phyloP scores from a whole-genome alignment of 2,888 invertebrate species.

The Drosophila meridionalis region DNA sequence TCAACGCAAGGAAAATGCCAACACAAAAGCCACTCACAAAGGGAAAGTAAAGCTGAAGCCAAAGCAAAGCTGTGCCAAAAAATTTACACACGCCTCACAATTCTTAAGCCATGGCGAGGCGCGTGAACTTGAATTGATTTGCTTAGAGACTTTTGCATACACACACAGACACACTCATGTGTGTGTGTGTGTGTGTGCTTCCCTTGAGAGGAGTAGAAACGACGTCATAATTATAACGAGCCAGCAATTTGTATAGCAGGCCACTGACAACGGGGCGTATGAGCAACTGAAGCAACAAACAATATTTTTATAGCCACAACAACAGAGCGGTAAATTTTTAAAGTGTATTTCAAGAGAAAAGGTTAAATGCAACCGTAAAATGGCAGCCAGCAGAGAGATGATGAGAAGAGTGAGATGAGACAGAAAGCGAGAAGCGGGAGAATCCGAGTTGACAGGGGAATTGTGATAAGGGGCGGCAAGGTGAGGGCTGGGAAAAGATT shows the following conservation, averaged over 20 bases:
- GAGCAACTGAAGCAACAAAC: slow-evolving; percentile 53
- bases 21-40: slow-evolving; percentile 35
- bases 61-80: slow-evolving; percentile 21
- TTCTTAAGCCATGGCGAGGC: slow-evolving; percentile 53
- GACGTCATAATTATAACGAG: slow-evolving; percentile 80
- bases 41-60: slow-evolving; percentile 40
- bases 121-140: slow-evolving; percentile 81
- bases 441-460: slow-evolving; percentile 27
- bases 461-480: slow-evolving; percentile 34
- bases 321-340: slow-evolving; percentile 69
- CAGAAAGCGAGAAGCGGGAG: background rate
- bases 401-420: too few relatives aligned
- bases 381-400: slow-evolving; percentile 27
- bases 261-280: slow-evolving; percentile 65
- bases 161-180: background rate
- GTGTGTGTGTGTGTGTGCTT: slow-evolving; percentile 1
- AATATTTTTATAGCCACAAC: slow-evolving; percentile 68
- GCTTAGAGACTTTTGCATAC: slow-evolving; percentile 55
- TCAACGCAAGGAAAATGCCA: slow-evolving; percentile 36
- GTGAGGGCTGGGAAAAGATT: slow-evolving; percentile 56
- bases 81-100: slow-evolving; percentile 65
- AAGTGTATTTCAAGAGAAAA: slow-evolving; percentile 64
- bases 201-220: slow-evolving; percentile 59
- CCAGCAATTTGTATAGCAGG: slow-evolving; percentile 64
- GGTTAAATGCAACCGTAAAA: slow-evolving; percentile 78